Evolutionary conservation across 2,113 vertebrate genomes (phyloP).

Genomic region (Callaeas wilsoni): DNA sequence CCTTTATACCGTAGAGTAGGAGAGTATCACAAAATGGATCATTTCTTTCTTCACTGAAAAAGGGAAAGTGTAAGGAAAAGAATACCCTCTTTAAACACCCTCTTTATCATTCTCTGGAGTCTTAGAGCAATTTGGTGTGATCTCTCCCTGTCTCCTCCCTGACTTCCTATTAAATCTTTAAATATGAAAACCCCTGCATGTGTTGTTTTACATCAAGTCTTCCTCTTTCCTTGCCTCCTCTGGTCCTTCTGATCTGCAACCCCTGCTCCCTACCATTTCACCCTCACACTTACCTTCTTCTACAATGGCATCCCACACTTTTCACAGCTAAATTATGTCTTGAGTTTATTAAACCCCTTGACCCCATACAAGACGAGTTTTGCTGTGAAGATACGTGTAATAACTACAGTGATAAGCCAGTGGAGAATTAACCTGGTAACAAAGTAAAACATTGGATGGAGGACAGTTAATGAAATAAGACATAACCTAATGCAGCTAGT

Average conservation of each 20-base stretch:
- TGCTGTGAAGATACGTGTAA: not conserved
- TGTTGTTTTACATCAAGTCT: not conserved
- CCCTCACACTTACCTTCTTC: not conserved
- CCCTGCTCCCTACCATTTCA: not conserved
- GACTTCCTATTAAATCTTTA: not conserved
- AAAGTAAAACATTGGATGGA: not conserved
- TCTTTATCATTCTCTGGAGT: not conserved
- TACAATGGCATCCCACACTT: not conserved
- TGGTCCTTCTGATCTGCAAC: not conserved
- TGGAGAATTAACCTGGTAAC: not conserved
- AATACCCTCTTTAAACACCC: not conserved
- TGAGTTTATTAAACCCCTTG: not conserved
- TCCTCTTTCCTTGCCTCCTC: not conserved
- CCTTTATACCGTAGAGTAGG: not conserved
- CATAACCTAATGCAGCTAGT: not conserved
- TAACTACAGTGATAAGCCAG: not conserved
- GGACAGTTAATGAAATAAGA: not conserved
- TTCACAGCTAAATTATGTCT: not conserved
- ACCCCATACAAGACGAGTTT: not conserved
- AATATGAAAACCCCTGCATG: not conserved
- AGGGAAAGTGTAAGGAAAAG: not conserved
- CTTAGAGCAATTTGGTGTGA: accelerated
- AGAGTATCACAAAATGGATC: not conserved
- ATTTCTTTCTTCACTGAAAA: not conserved
- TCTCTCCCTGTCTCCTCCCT: not conserved